Percentiles rank a stretch among this genome's conserved stretches.
These are phyloP conservation scores for Chloebia gouldiae DNA, from an alignment of 2,113 vertebrate species.

Conservation along the genomic window DNA sequence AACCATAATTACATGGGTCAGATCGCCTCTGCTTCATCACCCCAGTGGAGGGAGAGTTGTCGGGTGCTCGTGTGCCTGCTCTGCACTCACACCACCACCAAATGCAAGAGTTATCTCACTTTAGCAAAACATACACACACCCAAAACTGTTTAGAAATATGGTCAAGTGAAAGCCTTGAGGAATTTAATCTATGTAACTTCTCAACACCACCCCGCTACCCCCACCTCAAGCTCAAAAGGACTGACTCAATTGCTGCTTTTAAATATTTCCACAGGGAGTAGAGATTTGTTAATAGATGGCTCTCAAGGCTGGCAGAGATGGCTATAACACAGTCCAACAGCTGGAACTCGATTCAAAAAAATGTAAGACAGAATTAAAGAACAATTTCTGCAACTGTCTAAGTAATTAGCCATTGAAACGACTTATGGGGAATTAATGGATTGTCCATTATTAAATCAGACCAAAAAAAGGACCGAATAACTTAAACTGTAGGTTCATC, in stretches of 20 bases:
- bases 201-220: neutral
- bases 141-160: neutral
- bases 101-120: neutral
- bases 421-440: neutral
- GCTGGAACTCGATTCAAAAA: neutral
- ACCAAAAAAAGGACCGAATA: neutral
- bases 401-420: slow-evolving; percentile 39
- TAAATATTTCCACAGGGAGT: neutral
- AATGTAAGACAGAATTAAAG: slow-evolving; percentile 22
- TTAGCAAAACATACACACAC: neutral
- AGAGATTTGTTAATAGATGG: slow-evolving; percentile 8
- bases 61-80: rapidly evolving
- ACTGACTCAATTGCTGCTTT: neutral
- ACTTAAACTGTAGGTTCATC: neutral
- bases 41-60: neutral
- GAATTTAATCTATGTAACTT: neutral
- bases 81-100: neutral
- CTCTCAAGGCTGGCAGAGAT: neutral
- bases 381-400: slow-evolving; percentile 36
- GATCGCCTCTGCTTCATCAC: neutral
- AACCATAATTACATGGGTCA: slow-evolving; percentile 37
- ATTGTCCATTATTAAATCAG: slow-evolving; percentile 1
- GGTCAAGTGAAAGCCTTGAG: neutral
- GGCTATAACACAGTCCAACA: neutral
- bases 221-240: neutral